Evolutionary conservation across 1,140 invertebrate genomes (phyloP).

Genomic region (Triops cancriformis): DNA sequence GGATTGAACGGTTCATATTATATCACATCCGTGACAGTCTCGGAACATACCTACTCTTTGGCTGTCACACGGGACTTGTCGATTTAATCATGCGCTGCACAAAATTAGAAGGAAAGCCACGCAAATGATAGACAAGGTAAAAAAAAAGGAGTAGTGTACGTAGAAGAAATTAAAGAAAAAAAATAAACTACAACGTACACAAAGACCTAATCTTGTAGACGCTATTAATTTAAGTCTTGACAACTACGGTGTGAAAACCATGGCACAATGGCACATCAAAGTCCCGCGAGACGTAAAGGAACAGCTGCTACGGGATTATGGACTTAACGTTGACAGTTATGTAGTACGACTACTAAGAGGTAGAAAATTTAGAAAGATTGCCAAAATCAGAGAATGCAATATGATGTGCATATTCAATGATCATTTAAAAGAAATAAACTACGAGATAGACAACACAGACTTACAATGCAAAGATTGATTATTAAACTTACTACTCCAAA

Average conservation of each 20-base stretch:
- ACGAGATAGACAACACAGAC: background rate
- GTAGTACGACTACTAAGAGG: background rate
- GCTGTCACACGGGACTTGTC: background rate
- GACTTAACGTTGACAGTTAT: background rate
- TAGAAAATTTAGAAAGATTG: background rate
- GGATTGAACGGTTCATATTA: background rate
- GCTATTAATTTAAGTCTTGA: background rate
- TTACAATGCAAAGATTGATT: background rate
- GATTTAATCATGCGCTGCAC: background rate
- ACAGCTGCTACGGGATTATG: background rate
- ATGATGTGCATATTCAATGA: background rate
- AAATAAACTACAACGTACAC: background rate
- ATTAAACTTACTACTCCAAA: background rate
- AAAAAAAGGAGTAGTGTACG: background rate
- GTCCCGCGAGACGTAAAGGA: background rate
- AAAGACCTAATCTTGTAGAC: background rate
- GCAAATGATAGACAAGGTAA: background rate
- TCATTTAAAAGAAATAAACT: background rate
- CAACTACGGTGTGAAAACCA: background rate
- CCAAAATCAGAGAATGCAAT: background rate
- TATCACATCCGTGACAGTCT: background rate
- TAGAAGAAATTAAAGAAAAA: background rate
- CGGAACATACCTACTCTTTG: background rate
- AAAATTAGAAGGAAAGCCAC: background rate
- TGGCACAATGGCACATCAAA: background rate